Evolutionary conservation across 2,113 vertebrate genomes (phyloP).

Genomic region (Psilopsiagon aurifrons): DNA sequence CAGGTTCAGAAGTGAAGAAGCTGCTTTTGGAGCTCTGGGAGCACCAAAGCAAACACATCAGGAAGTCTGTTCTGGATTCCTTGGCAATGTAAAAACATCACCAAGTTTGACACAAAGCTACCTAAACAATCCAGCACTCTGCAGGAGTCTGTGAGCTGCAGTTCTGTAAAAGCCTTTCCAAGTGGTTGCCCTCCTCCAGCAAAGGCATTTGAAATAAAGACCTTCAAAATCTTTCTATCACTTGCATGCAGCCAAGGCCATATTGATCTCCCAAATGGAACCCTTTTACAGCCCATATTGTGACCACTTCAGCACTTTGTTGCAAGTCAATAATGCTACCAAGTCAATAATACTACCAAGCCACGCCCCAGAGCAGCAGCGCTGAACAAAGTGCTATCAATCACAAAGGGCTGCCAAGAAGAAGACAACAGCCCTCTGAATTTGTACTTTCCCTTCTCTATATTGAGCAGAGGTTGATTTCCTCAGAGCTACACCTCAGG

Average conservation of each 20-base stretch:
- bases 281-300: not conserved
- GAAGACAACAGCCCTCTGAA: not conserved
- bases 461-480: not conserved
- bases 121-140: not conserved
- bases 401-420: not conserved
- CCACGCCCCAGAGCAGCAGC: not conserved
- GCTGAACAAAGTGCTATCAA: not conserved
- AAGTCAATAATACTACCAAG: not conserved
- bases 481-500: not conserved
- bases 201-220: not conserved
- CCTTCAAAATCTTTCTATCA: not conserved
- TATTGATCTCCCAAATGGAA: not conserved
- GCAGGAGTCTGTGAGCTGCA: not conserved
- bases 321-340: not conserved
- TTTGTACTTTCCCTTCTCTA: not conserved
- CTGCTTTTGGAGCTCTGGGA: not conserved
- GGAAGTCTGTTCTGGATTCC: not conserved
- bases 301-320: not conserved
- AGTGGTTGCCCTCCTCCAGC: not conserved
- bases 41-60: not conserved
- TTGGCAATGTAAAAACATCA: not conserved
- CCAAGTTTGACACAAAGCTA: not conserved
- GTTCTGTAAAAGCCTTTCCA: not conserved
- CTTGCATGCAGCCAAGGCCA: rapidly evolving
- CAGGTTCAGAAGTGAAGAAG: not conserved